Base-by-base conservation (phyloP, 2,113 vertebrate genomes). In the Dendrocopos noguchii region DNA sequence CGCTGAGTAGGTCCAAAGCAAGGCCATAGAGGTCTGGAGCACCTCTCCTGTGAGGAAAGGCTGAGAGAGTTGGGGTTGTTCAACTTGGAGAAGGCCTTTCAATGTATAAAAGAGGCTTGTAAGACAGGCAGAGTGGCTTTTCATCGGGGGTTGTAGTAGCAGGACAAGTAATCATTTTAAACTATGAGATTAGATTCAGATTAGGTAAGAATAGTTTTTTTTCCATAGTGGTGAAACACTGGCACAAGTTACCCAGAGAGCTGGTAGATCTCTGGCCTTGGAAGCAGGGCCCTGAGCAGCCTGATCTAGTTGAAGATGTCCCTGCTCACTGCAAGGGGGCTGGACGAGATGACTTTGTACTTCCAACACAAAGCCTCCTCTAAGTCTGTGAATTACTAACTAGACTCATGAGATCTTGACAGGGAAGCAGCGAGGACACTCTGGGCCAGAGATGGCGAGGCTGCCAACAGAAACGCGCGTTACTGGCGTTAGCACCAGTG, bases 381-480 rank as follows among this genome's bases (percentile, higher is more conserved):
- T 28, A 27, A 65, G 28, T 65, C 27, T 14, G 22, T 6, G 8
- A 31, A 21, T 27, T 17, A 14, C 33, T 5, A 7, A 27, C 63
- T 7, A 1, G 27, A 8, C n/a, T 57, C 8, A 14, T 0, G 11
- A 47, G 44, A 29, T 6, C 14, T 17, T 8, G 31, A 20, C 0
- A 6, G 17, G 11, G 19, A 5, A 20, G 28, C 34, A 10, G 36
- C 1, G 3, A 31, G 28, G 13, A 17, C 6, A 0, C 17, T 2
- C 15, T 2, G 34, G 52, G 72, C 7, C 9, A 2, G 12, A 4
- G 13, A 2, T 1, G 3, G 42, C 1, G 12, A 5, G 5, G 56
- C 39, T 28, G 63, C 39, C 39, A 15, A 13, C 6, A 18, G 19
- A 12, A 6, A 13, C 1, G 9, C 1, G 2, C 3, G 7, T 1